Conservation (phyloP, 2,113 vertebrate species). For the Donacobius atricapilla region DNA sequence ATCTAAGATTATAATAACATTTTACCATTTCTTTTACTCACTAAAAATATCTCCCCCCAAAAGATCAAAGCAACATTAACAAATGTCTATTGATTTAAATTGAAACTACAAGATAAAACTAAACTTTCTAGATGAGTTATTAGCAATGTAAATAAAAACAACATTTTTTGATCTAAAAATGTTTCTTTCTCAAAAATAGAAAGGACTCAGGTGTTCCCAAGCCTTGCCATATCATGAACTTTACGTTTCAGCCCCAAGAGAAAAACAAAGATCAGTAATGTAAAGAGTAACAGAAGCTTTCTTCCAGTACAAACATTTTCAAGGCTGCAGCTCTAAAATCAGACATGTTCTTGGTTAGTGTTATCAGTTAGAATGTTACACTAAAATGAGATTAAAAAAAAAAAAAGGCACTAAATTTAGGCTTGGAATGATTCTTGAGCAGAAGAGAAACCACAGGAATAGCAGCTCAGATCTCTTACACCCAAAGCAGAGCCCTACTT, state of each 20-base stretch:
- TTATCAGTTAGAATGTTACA: background rate
- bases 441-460: background rate
- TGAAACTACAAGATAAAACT: background rate
- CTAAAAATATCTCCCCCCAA: background rate
- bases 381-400: background rate
- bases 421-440: background rate
- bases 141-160: background rate
- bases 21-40: background rate
- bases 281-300: background rate
- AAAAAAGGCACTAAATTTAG: background rate
- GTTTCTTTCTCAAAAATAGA: background rate
- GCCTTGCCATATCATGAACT: background rate
- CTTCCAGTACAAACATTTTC: constrained; percentile 6
- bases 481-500: background rate
- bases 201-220: background rate
- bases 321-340: background rate
- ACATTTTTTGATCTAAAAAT: background rate
- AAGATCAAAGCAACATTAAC: background rate
- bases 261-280: background rate
- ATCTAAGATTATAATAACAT: background rate
- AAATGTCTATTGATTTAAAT: background rate
- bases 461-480: background rate
- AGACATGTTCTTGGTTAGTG: background rate
- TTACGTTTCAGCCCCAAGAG: background rate
- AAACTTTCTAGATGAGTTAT: background rate